Base-by-base conservation (phyloP, 23 tunicate genomes). In the Phallusia fumigata region DNA sequence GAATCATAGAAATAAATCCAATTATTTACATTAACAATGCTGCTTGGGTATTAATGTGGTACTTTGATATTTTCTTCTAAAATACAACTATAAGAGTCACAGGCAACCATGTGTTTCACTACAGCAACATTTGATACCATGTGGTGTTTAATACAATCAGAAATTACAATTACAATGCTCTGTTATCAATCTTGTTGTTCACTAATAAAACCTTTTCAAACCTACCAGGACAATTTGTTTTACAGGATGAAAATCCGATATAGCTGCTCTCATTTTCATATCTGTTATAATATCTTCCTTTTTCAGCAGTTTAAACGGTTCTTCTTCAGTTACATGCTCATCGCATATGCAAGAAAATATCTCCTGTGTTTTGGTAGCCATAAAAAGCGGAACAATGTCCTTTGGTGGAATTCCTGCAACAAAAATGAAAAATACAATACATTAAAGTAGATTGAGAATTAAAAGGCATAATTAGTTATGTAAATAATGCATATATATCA, bases 241-340 rank as follows among this genome's bases (percentile, higher is more conserved):
- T 0, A 87, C 95, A 35, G 99, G 99, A 58, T 86, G 91, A 52
- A 95, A 95, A 84, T 95, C 99, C 0, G 99, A 95, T 19, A 95
- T 81, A 35, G 99, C 95, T 12, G 99, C 99, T 81, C 99, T 84
- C 89, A 78, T 90, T 76, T 87, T 87, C 89, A 95, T 90, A 33
- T 95, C 99, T 35, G 75, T 58, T 33, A 95, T 84, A 44, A 90
- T 84, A 50, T 86, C 95, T 64, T 90, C 95, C 32, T 95, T 95
- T 30, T 87, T 87, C 26, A 95, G 80, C 49, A 95, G 65, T 81
- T 90, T 90, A 75, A 50, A 84, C 10, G 99, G 99, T 33, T 81
- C 69, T 11, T 90, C 92, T 76, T 95, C 99, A 49, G 96, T 95
- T 0, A 95, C 99, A 74, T 95, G 89, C 53, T 90, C 95, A 79